Base-by-base conservation (phyloP, 2,113 vertebrate genomes). In the Chaetodon trifascialis region DNA sequence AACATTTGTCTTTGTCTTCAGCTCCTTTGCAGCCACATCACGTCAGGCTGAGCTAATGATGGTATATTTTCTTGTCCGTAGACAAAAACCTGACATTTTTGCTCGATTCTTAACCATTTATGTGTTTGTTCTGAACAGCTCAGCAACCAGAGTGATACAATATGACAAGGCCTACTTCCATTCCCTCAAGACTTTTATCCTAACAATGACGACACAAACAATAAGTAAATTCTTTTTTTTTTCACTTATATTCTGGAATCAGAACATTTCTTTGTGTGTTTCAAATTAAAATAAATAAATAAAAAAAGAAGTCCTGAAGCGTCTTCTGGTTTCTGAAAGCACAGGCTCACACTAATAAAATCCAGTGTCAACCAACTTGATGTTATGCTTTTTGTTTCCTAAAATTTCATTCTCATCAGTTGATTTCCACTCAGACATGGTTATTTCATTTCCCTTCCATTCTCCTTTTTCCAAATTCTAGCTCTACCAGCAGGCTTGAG, bases 31-130 rank as follows among this genome's bases (percentile, higher is more conserved):
- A 86, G 68, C 81, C 92, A 94, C 86, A 91, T 91, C 78, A 88
- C 96, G 95, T 96, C 95, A 95, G 88, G 83, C 91, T 85, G 89
- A 72, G 94, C 93, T 96, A 96, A 95, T 93, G 92, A 94, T 94
- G 91, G 94, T 95, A 94, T 96, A 95, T 95, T 94, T 94, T 85
- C 80, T 88, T 91, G 91, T 93, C 95, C 79, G 30, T 38, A 94
- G 92, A 92, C 93, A 92, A 94, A 94, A 87, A 92, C 85, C 88
- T 91, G 92, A 87, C 88, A 92, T 95, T 94, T 91, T 52, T 88
- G 85, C 89, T 91, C 90, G 91, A 88, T 92, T 87, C 66, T 64
- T 17, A 58, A 92, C 88, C 94, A 90, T 89, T 95, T 95, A 96
- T 70, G 64, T 40, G 40, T 47, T 42, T 68, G 42, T 25, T 52